phyloP scores from a whole-genome alignment of 1,140 invertebrate species.

The Agrypnia vestita region DNA sequence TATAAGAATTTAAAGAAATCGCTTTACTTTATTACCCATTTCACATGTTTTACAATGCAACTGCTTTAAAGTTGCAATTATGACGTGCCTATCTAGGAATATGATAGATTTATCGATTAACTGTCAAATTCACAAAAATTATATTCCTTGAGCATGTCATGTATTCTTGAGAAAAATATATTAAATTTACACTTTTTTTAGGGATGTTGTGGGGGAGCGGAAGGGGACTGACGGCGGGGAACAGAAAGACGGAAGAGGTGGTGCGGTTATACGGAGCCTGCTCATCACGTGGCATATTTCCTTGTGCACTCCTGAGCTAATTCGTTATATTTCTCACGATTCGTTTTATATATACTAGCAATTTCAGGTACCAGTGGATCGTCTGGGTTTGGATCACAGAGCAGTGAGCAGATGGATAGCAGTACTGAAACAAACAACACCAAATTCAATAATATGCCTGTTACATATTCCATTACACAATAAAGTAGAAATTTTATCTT shows the following conservation, averaged over 20 bases:
- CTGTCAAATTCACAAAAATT: too few relatives aligned
- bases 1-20: slow-evolving; percentile 33
- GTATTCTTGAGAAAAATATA: too few relatives aligned
- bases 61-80: too few relatives aligned
- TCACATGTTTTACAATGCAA: not conserved
- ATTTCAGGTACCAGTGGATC: slow-evolving; percentile 99
- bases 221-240: slow-evolving; percentile 60
- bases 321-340: slow-evolving; percentile 98
- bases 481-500: too few relatives aligned
- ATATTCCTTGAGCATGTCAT: too few relatives aligned
- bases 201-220: slow-evolving; percentile 65
- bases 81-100: too few relatives aligned
- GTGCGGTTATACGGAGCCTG: slow-evolving; percentile 69
- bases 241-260: slow-evolving; percentile 54
- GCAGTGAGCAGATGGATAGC: slow-evolving; percentile 98
- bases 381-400: slow-evolving; percentile 99
- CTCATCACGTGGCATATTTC: slow-evolving; percentile 99
- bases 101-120: too few relatives aligned
- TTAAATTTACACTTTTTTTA: too few relatives aligned
- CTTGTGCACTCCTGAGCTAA: slow-evolving; percentile 98
- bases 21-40: slow-evolving; percentile 31
- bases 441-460: too few relatives aligned
- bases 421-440: slow-evolving; percentile 84
- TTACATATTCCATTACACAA: too few relatives aligned
- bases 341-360: slow-evolving; percentile 99